Evolutionary conservation across 2,113 vertebrate species (phyloP).

Genomic region (Garra rufa): DNA sequence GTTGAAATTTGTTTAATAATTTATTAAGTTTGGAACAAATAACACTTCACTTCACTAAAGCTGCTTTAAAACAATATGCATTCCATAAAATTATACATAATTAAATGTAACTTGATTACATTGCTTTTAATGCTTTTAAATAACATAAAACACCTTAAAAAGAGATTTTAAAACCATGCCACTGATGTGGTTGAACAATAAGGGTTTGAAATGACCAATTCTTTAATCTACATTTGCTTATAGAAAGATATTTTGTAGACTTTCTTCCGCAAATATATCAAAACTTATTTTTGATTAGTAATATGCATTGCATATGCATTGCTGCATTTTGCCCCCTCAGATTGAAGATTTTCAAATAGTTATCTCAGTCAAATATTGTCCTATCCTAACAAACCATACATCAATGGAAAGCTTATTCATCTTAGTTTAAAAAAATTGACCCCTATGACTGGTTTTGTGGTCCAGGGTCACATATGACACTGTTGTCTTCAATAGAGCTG

Average conservation of each 20-base stretch:
- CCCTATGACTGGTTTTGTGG: no score
- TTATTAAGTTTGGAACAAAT: neutral
- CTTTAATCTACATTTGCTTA: neutral
- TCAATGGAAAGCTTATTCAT: no score
- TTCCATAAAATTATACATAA: neutral
- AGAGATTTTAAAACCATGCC: no score
- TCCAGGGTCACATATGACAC: neutral
- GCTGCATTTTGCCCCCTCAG: no score
- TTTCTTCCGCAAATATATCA: no score
- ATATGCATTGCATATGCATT: no score
- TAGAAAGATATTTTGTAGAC: no score
- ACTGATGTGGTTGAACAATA: neutral
- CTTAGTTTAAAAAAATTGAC: no score
- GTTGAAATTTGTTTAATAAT: neutral
- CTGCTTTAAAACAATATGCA: neutral
- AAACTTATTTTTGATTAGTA: no score
- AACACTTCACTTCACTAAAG: neutral
- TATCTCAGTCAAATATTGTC: no score
- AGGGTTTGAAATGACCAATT: neutral
- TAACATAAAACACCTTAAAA: neutral
- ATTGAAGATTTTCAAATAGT: no score
- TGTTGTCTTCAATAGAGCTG: neutral
- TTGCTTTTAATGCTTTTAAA: neutral
- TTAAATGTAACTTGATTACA: neutral
- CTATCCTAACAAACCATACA: no score